phyloP scores from a whole-genome alignment of 2,888 invertebrate species.

The Imbricaverruca yamaguchii region DNA sequence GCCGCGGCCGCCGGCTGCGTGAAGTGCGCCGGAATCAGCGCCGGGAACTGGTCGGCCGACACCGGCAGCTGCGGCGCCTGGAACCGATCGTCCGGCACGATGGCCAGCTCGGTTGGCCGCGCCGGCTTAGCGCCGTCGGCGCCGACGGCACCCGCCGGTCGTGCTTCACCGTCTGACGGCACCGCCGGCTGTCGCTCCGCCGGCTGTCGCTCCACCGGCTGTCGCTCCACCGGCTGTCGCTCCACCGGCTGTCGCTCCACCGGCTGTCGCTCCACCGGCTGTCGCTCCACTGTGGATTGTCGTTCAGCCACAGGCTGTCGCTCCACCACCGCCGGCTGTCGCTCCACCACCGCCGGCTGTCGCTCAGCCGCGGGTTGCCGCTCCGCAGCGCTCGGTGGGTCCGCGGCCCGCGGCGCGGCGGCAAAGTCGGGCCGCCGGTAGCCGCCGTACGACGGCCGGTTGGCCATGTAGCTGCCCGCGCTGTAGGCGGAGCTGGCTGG shows the following conservation, averaged over 20 bases:
- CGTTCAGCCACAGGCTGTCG: too few relatives aligned
- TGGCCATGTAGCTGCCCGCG: constrained; percentile 63
- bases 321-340: not conserved
- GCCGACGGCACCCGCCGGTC: constrained; percentile 42
- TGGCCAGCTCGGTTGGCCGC: constrained; percentile 69
- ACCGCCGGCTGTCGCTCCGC: not conserved
- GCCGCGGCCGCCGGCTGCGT: constrained; percentile 44
- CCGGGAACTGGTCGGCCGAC: constrained; percentile 90
- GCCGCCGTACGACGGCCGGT: constrained; percentile 54
- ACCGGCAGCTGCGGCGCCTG: constrained; percentile 54
- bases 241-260: not conserved
- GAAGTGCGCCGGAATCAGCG: constrained; percentile 89
- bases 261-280: constrained; percentile 30
- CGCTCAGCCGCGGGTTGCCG: not conserved
- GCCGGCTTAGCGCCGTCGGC: constrained; percentile 75
- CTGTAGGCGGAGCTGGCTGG: constrained; percentile 43
- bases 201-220: not conserved
- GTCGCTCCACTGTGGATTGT: not conserved
- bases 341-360: constrained; percentile 24
- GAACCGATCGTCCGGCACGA: constrained; percentile 37
- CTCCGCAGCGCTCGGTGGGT: constrained; percentile 35
- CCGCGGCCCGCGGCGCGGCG: constrained; percentile 45
- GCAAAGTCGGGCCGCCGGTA: constrained; percentile 54
- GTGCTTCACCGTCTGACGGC: constrained; percentile 31
- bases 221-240: not conserved